Conservation (phyloP, 2,113 vertebrate species). For the Mormoops blainvillei region DNA sequence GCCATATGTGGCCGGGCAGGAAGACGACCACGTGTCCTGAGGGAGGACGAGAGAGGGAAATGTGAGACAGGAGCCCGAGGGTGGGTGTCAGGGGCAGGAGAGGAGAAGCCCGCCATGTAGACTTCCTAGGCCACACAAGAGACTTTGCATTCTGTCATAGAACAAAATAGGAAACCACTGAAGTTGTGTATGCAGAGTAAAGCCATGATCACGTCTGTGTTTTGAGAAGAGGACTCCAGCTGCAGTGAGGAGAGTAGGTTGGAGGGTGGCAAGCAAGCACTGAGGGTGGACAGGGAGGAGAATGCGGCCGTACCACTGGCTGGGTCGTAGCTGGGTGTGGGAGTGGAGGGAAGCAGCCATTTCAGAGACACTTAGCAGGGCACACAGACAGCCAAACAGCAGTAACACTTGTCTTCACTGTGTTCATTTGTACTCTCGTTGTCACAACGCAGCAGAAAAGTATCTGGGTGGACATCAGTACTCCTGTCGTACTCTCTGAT, state of each 20-base stretch:
- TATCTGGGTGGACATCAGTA: too few species aligned
- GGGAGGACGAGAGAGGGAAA: background rate
- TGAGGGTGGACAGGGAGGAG: background rate
- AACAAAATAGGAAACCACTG: background rate
- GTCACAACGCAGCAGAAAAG: background rate
- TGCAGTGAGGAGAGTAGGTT: background rate
- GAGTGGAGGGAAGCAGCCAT: background rate
- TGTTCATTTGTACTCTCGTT: background rate
- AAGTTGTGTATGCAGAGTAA: background rate
- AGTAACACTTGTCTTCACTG: background rate
- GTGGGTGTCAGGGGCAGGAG: background rate
- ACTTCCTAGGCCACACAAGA: background rate
- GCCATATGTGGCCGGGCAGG: rapidly evolving
- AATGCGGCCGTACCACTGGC: rapidly evolving
- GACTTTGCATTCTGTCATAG: background rate
- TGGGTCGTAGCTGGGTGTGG: background rate
- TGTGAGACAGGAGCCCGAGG: rapidly evolving
- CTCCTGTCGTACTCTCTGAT: background rate
- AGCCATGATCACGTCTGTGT: background rate
- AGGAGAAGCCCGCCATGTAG: rapidly evolving
- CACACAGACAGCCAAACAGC: too few species aligned
- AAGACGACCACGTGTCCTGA: background rate
- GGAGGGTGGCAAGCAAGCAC: background rate
- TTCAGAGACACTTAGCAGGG: background rate
- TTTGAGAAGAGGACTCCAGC: background rate